These are phyloP conservation scores for Adelognathus sp. DNA, from an alignment of 2,888 invertebrate genomes.

Conservation along the genomic window DNA sequence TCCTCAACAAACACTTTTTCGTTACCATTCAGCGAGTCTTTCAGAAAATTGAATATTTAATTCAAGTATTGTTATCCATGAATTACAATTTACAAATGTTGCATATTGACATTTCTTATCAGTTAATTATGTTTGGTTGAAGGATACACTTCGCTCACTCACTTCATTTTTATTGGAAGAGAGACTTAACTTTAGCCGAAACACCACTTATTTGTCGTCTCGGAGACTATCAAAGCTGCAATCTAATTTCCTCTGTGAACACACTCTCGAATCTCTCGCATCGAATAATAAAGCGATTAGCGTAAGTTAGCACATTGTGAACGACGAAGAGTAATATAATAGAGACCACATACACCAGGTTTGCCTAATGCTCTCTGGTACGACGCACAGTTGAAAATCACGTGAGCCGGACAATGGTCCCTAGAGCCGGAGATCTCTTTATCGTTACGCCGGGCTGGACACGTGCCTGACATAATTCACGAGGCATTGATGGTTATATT, in stretches of 20 bases:
- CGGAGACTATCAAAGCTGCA: too few relatives aligned
- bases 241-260: constrained; percentile 24
- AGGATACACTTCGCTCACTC: too few relatives aligned
- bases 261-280: neutral
- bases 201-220: too few relatives aligned
- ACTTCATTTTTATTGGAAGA: too few relatives aligned
- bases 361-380: constrained; percentile 3
- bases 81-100: too few relatives aligned
- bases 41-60: too few relatives aligned
- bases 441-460: constrained; percentile 69
- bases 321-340: neutral
- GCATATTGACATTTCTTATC: too few relatives aligned
- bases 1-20: too few relatives aligned
- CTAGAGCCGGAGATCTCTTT: constrained; percentile 70
- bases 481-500: constrained; percentile 73
- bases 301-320: neutral
- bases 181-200: too few relatives aligned
- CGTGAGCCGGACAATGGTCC: constrained; percentile 41
- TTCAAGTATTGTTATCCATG: too few relatives aligned
- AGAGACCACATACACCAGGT: neutral
- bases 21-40: too few relatives aligned
- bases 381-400: constrained; percentile 27
- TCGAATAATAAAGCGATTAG: constrained; percentile 39
- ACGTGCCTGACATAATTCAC: constrained; percentile 77
- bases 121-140: too few relatives aligned